Base-by-base conservation (phyloP, 2,888 invertebrate genomes). In the Microctonus hyperodae region DNA sequence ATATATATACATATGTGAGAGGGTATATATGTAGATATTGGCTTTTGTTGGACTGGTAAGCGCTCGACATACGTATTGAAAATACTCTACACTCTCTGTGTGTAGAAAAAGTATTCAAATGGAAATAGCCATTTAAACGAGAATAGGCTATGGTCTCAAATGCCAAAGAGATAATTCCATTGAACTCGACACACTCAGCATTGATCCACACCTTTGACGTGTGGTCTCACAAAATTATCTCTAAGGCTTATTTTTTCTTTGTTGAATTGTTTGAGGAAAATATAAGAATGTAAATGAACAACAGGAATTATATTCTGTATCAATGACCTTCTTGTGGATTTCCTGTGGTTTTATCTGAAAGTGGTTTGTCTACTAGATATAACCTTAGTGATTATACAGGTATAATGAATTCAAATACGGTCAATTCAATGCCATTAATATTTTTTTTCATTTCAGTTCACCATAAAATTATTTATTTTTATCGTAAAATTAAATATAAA, bases 61-160 rank as follows among this genome's bases (percentile, higher is more conserved):
- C 51, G 22, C 25, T n/a, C 22, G 25, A 13, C 10, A 51, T 23
- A 51, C 59, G 58, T 44, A 61, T 40, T 40, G 67, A 61, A 60
- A 69, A 71, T 65, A 67, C 67, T 65, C 23, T 51, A 22, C 51
- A 44, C 20, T 16, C 33, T 9, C 16, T 20, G 2, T 9, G 16
- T 20, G 2, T 57, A 62, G 63, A 62, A 61, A 61, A 68, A 68
- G 66, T 69, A 70, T 72, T 70, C 57, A 50, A 72, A 70, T 69
- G 68, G 68, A 70, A 72, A 72, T 70, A 72, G 70, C 31, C 22
- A 68, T 65, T 58, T 55, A 56, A 65, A 66, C 69, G 64, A 65
- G 67, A 69, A 72, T 69, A 70, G 67, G 62, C 63, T 48, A 40
- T 40, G 33, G 62, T 44, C 56, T 61, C 60, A 48, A 69, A 69